phyloP scores from a whole-genome alignment of 1,140 invertebrate species.

The Drosophila biarmipes region DNA sequence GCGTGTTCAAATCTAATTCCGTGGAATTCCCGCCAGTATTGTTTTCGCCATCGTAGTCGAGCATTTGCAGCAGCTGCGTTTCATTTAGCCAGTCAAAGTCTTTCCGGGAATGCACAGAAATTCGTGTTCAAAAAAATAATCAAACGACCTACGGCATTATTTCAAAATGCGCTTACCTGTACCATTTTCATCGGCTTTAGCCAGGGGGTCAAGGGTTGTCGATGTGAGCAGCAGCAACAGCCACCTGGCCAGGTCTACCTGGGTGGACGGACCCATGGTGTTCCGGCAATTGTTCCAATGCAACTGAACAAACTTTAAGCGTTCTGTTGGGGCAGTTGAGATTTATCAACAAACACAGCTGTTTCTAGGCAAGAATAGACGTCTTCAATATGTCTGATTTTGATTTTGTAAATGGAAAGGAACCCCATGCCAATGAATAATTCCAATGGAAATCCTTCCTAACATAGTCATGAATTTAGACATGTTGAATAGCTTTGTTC shows the following conservation, averaged over 20 bases:
- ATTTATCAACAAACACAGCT: conserved; percentile 4
- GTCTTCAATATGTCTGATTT: background rate
- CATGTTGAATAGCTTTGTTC: no score
- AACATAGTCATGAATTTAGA: no score
- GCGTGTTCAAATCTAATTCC: background rate
- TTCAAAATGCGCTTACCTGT: background rate
- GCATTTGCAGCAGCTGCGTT: conserved; percentile 40
- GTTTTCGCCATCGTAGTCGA: conserved; percentile 26
- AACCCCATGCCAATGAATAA: no score
- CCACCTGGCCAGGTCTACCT: conserved; percentile 22
- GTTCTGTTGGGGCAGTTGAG: background rate
- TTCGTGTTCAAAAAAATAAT: conserved; percentile 2
- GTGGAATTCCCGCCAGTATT: conserved; percentile 12
- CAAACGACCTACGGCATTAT: background rate
- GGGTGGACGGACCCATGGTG: conserved; percentile 15
- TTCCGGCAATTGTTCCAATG: conserved; percentile 9
- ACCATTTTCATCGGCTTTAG: conserved; percentile 6
- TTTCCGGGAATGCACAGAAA: conserved; percentile 14
- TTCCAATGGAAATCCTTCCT: no score
- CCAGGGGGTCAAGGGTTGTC: conserved; percentile 2
- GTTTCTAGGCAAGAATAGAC: background rate
- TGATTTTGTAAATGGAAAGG: background rate
- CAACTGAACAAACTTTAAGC: conserved; percentile 28
- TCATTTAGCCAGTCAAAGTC: conserved; percentile 40
- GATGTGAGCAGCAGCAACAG: conserved; percentile 5